phyloP scores from a whole-genome alignment of 2,113 vertebrate genomes.

The Microcebus ravelobensis region DNA sequence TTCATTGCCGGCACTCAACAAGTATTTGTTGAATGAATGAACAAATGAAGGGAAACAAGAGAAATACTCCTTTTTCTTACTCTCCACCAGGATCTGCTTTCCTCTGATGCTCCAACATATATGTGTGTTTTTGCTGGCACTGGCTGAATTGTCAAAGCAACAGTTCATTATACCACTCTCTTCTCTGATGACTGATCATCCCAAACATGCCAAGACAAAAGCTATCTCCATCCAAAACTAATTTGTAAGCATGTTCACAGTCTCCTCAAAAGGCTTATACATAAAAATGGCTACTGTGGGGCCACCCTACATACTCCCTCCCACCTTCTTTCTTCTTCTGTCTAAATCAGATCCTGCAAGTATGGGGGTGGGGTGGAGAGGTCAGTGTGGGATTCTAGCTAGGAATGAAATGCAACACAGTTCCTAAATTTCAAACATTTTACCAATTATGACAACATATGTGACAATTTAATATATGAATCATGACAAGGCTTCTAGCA shows the following conservation, averaged over 20 bases:
- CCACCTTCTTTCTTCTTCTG: constrained; percentile 3
- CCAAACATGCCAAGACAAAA: constrained; percentile 34
- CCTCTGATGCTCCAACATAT: background rate
- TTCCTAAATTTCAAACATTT: constrained; percentile 24
- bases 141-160: constrained; percentile 32
- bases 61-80: constrained; percentile 45
- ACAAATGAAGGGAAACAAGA: background rate
- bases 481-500: background rate
- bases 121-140: constrained; percentile 13
- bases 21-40: constrained; percentile 49
- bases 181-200: constrained; percentile 3
- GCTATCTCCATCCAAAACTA: constrained; percentile 36
- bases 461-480: constrained; percentile 38
- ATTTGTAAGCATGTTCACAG: constrained; percentile 14
- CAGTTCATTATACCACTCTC: background rate
- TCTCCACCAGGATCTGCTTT: constrained; percentile 31
- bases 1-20: constrained; percentile 46
- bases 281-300: constrained; percentile 34
- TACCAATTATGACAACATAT: background rate
- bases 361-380: background rate
- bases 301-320: background rate
- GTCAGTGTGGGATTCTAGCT: background rate
- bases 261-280: constrained; percentile 3
- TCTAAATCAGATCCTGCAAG: constrained; percentile 25
- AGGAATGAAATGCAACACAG: constrained; percentile 10